phyloP scores from a whole-genome alignment of 2,888 invertebrate genomes.

The Caenorhabditis doughertyi region DNA sequence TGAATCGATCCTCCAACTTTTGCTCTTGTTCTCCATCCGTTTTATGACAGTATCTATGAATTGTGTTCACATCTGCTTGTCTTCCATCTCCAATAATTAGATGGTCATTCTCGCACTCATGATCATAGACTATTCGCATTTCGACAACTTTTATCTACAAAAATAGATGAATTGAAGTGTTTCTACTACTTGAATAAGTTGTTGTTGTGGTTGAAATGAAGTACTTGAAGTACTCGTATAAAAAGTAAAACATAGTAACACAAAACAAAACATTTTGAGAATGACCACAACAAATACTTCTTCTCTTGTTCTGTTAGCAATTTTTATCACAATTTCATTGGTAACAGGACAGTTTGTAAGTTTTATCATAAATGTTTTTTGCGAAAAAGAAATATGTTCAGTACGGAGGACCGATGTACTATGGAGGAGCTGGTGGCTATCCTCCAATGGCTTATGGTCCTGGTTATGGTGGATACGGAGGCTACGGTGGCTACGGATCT shows the following conservation, averaged over 20 bases:
- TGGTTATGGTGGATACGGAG: constrained; percentile 45
- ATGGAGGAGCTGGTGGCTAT: constrained; percentile 49
- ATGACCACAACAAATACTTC: constrained; percentile 15
- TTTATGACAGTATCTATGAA: constrained; percentile 59
- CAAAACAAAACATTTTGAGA: not conserved
- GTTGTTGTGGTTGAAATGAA: constrained; percentile 21
- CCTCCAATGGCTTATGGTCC: constrained; percentile 45
- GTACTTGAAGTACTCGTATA: constrained; percentile 41
- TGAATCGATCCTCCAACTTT: constrained; percentile 57
- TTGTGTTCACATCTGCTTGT: constrained; percentile 44
- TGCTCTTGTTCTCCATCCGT: constrained; percentile 42
- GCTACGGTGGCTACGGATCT: constrained; percentile 31
- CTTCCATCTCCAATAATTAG: constrained; percentile 68
- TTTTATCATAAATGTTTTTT: not conserved
- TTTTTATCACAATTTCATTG: constrained; percentile 2
- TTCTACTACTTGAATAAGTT: constrained; percentile 27
- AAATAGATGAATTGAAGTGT: constrained; percentile 5
- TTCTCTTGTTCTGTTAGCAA: not conserved
- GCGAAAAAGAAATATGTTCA: too few species aligned
- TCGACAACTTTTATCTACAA: constrained; percentile 72
- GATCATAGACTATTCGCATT: constrained; percentile 75
- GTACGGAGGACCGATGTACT: constrained; percentile 53
- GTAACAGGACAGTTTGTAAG: constrained; percentile 48
- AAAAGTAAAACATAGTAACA: constrained; percentile 25
- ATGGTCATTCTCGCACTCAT: constrained; percentile 69